phyloP scores from a whole-genome alignment of 2,113 vertebrate genomes.

The Aphyosemion australe region DNA sequence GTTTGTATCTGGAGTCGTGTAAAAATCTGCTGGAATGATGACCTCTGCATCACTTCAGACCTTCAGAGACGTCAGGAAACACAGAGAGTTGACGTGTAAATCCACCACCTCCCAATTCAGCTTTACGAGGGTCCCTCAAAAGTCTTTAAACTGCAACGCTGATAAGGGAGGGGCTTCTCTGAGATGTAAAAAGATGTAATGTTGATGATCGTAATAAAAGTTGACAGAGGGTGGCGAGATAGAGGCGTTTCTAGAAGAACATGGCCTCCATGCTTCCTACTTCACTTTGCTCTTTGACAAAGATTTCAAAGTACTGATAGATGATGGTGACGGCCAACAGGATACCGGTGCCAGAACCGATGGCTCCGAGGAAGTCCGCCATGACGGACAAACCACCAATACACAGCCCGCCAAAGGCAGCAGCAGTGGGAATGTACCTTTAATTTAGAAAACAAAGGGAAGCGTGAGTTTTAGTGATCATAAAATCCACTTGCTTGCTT shows the following conservation, averaged over 20 bases:
- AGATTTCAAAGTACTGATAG: constrained; percentile 99
- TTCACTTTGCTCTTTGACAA: constrained; percentile 99
- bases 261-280: constrained; percentile 96
- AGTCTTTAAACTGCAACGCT: constrained; percentile 36
- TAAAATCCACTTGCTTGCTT: neutral
- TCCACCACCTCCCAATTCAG: constrained; percentile 22
- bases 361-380: constrained; percentile 96
- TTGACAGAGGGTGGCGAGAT: constrained; percentile 7
- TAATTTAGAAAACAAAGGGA: too few relatives aligned
- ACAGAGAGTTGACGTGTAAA: constrained; percentile 10
- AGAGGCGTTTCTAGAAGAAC: constrained; percentile 84
- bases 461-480: too few relatives aligned
- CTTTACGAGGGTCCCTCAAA: constrained; percentile 27
- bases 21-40: constrained; percentile 22
- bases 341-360: constrained; percentile 98
- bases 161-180: constrained; percentile 43
- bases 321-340: constrained; percentile 97
- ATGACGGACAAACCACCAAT: constrained; percentile 96
- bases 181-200: constrained; percentile 46
- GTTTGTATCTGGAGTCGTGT: constrained; percentile 21
- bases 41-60: constrained; percentile 19
- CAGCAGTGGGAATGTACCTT: constrained; percentile 96
- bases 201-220: constrained; percentile 51
- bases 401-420: constrained; percentile 96
- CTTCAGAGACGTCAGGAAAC: constrained; percentile 14